Evolutionary conservation across 2,888 invertebrate genomes (phyloP), one percentile per base, ranked within the genome.

Genomic region (Eumacrocentrus americanus): DNA sequence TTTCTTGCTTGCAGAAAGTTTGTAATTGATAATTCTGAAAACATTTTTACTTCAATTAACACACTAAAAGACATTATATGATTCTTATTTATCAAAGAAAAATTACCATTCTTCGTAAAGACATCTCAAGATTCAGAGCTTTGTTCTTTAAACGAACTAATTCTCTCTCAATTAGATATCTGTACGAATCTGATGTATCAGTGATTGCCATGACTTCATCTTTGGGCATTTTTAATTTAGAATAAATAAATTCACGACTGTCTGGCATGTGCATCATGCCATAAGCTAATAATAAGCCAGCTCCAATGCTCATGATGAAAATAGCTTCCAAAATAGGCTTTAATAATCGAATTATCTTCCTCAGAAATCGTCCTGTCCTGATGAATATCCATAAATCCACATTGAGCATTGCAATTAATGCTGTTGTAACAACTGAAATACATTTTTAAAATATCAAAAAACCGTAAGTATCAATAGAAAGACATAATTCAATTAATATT

Each of bases 301-400:
- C 67, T 22, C 70, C 70, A 38, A 70, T 14, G 48, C 60, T 50
- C 47, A 69, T 60, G 2, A 65, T 22, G 22, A 65, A 58, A 11
- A 65, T 35, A 22, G 66, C 55, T 65, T 70, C 67, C 20, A 70
- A 7, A 11, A 68, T 51, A 12, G 69, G 67, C 29, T 38, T 22
- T 2, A 67, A 29, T 9, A 62, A 14, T 56, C 55, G 57, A 11
- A 61, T 2, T 9, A 62, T n/a, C 38, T 54, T 53, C 22, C 11
- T 64, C 0, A 64, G 29, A n/a, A 63, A 46, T 40, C 56, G 44
- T 50, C 63, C 60, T 6, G 62, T 47, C 18, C 64, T 71, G 25
- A 69, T 46, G 18, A 72, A 47, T 9, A 72, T 42, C 72, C 73
- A 73, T 3, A 71, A 54, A 53, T 75, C 75, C n/a, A 73, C 50